Percentiles rank a stretch among this genome's conserved stretches.
phyloP scores from a whole-genome alignment of 2,113 vertebrate genomes.

The Dromaius novaehollandiae region DNA sequence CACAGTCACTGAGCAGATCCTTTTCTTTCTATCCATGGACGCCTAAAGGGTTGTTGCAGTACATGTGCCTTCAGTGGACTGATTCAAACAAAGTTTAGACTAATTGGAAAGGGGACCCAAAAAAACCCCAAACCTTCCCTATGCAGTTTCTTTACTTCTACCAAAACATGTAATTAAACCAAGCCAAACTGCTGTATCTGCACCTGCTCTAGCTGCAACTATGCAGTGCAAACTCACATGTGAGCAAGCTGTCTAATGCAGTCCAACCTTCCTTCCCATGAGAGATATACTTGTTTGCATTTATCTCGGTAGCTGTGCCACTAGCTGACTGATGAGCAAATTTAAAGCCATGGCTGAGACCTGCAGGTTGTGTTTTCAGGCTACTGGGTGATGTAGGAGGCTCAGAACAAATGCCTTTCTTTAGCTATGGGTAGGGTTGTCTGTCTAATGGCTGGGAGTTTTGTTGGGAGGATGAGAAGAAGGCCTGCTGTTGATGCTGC shows the following conservation, averaged over 20 bases:
- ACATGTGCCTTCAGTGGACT: background rate
- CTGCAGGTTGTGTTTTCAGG: background rate
- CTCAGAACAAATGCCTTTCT: background rate
- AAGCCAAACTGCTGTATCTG: background rate
- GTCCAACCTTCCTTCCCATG: rapidly evolving
- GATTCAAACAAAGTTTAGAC: background rate
- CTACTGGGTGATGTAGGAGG: background rate
- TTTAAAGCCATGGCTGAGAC: rapidly evolving
- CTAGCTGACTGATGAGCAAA: background rate
- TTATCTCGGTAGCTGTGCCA: background rate
- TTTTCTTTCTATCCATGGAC: background rate
- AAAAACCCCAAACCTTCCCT: background rate
- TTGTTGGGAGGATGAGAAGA: background rate
- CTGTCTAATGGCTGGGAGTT: background rate
- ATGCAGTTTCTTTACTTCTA: background rate
- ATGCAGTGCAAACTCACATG: background rate
- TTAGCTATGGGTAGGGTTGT: background rate
- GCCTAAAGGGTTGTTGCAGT: background rate
- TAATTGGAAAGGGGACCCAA: background rate
- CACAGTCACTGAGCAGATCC: background rate
- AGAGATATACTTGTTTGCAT: background rate
- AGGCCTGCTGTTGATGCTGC: background rate
- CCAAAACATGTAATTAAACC: background rate
- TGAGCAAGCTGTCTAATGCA: rapidly evolving
- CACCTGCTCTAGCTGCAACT: background rate